phyloP scores from a whole-genome alignment of 2,113 vertebrate species.

The Gobio gobio region DNA sequence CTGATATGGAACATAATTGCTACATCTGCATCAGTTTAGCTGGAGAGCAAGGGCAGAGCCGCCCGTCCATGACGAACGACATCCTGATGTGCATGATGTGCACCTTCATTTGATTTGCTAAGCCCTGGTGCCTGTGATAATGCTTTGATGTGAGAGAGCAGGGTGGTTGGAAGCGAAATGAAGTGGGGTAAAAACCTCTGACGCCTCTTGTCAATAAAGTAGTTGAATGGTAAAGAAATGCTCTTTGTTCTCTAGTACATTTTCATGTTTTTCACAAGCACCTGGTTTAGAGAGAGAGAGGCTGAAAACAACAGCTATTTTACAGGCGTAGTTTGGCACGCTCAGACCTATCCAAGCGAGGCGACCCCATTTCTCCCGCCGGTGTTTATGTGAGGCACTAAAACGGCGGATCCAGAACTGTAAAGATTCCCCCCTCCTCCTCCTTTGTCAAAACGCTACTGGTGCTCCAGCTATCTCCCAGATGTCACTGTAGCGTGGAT shows the following conservation, averaged over 20 bases:
- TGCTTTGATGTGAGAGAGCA: constrained; percentile 41
- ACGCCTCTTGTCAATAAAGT: constrained; percentile 20
- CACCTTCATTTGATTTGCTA: constrained; percentile 33
- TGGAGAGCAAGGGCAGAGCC: constrained; percentile 22
- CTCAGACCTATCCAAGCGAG: constrained; percentile 45
- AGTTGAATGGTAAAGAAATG: background rate
- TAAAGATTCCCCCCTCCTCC: background rate
- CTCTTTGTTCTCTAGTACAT: constrained; percentile 17
- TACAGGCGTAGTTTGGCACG: constrained; percentile 35
- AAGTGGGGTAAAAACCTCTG: background rate
- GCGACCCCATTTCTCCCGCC: constrained; percentile 41
- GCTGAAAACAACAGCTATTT: constrained; percentile 24
- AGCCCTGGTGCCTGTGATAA: constrained; percentile 12
- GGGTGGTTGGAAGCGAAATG: constrained; percentile 17
- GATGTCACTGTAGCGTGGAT: constrained; percentile 49
- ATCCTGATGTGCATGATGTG: constrained; percentile 45
- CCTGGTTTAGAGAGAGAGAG: constrained; percentile 2
- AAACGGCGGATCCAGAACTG: constrained; percentile 39
- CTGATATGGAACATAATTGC: constrained; percentile 50
- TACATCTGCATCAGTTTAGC: constrained; percentile 54
- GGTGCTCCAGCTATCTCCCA: constrained; percentile 42
- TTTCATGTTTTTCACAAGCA: constrained; percentile 31
- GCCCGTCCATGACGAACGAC: constrained; percentile 39
- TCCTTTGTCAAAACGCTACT: constrained; percentile 27
- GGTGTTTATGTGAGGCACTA: constrained; percentile 50